These are phyloP conservation scores for Pyxicephalus adspersus DNA, from an alignment of 2,113 vertebrate genomes.

Conservation along the genomic window DNA sequence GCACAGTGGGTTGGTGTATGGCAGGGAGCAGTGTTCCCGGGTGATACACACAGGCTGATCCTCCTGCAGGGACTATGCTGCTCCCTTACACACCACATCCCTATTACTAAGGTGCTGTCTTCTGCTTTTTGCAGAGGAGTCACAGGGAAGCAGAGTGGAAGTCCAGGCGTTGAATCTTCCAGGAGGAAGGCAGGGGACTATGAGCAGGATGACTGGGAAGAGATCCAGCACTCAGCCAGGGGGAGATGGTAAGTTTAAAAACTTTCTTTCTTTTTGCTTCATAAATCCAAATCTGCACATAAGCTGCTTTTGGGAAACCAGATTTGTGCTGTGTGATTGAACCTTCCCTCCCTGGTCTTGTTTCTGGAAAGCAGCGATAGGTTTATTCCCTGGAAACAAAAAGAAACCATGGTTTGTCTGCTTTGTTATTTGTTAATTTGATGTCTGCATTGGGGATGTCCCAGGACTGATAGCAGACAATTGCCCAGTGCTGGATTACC, in stretches of 20 bases:
- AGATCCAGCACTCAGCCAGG: constrained; percentile 23
- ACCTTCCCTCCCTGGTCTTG: constrained; percentile 10
- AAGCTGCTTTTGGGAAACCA: constrained; percentile 30
- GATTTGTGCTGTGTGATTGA: constrained; percentile 27
- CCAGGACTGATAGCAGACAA: neutral
- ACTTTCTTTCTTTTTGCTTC: neutral
- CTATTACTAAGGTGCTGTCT: neutral
- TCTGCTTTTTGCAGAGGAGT: neutral
- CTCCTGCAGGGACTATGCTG: neutral
- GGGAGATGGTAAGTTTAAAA: constrained; percentile 45
- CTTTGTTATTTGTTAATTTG: constrained; percentile 9
- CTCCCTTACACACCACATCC: neutral
- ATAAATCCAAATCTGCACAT: constrained; percentile 27
- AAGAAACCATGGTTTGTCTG: neutral
- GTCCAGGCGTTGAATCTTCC: neutral
- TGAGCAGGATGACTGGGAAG: constrained; percentile 51
- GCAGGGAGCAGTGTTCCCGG: neutral
- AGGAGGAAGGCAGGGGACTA: neutral
- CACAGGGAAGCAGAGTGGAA: neutral
- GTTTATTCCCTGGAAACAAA: constrained; percentile 5
- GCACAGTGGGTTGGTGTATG: neutral
- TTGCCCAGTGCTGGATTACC: constrained; percentile 8
- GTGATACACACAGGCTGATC: constrained; percentile 30
- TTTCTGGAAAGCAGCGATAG: constrained; percentile 4
- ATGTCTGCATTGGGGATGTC: constrained; percentile 2